Base-by-base conservation (phyloP, 2,113 vertebrate genomes). In the Anthoscopus minutus region DNA sequence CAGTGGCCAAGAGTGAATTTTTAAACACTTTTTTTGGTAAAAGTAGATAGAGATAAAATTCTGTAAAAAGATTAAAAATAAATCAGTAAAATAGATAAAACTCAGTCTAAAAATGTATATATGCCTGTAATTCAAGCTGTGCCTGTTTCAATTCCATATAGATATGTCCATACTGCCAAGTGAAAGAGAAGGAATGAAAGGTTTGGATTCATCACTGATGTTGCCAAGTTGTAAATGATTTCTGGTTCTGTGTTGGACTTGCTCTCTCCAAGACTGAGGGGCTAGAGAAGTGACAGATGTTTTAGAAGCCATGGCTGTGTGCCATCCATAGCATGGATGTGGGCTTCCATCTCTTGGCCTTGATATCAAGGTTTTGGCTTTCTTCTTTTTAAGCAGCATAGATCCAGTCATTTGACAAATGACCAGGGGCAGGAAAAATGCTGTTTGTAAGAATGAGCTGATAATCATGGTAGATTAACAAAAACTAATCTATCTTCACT, bases 291-390 rank as follows among this genome's bases (percentile, higher is more conserved):
- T 35, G 38, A 23, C 31, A 81, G 38, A 31, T 9, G 8, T 62
- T 85, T 60, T 56, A 79, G 20, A 62, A 81, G 10, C 25, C 7
- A 5, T 21, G 24, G 22, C n/a, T 87, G 45, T 25, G 19, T n/a
- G n/a, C n/a, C n/a, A n/a, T n/a, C n/a, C n/a, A 33, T 6, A 69
- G 31, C 17, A 61, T 0, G 0, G 27, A 22, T 47, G 5, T 23
- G 3, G 58, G n/a, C 19, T 78, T 73, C 50, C 7, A 1, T 27
- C 23, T 61, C 14, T 66, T 42, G 47, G 21, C 24, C 23, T n/a
- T 64, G 19, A 79, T 60, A 33, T 7, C 48, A 47, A 76, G 7
- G 6, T 74, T 54, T 88, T 28, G 3, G 35, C 77, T 81, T 70
- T 50, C 21, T 48, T 28, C 64, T 70, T 70, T 69, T 30, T 22